Percentiles rank a stretch among this genome's conserved stretches.
These are phyloP conservation scores for Orientallactaga bullata DNA, from an alignment of 2,113 vertebrate species.

Conservation along the genomic window DNA sequence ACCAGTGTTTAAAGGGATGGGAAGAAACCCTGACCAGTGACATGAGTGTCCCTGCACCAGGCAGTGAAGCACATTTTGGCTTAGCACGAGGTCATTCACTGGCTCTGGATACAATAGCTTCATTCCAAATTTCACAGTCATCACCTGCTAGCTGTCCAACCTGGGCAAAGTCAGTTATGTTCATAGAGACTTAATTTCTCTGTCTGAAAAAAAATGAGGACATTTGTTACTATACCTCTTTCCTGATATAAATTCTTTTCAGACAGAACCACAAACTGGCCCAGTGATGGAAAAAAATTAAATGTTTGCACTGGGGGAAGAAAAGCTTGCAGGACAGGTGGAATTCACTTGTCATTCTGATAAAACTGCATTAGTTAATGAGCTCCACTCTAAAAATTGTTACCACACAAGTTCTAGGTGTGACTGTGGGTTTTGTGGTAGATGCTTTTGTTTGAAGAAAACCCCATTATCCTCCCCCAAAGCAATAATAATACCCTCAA, in stretches of 20 bases:
- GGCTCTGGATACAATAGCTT: not conserved
- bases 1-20: not conserved
- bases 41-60: not conserved
- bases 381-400: not conserved
- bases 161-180: not conserved
- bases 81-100: not conserved
- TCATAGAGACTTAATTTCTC: not conserved
- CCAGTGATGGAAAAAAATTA: not conserved
- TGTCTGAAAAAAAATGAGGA: not conserved
- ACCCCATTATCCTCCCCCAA: not conserved
- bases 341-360: not conserved
- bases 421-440: not conserved
- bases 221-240: not conserved
- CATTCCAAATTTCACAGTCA: not conserved
- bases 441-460: slow-evolving; percentile 9
- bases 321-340: not conserved
- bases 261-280: not conserved
- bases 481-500: slow-evolving; percentile 25
- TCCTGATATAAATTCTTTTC: not conserved
- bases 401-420: not conserved
- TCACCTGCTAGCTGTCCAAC: not conserved
- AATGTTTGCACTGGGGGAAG: not conserved
- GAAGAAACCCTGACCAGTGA: not conserved
- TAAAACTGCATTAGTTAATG: not conserved
- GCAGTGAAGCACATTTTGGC: not conserved